Conservation (phyloP, 2,797 vertebrate species). For the Crax fasciolata region DNA sequence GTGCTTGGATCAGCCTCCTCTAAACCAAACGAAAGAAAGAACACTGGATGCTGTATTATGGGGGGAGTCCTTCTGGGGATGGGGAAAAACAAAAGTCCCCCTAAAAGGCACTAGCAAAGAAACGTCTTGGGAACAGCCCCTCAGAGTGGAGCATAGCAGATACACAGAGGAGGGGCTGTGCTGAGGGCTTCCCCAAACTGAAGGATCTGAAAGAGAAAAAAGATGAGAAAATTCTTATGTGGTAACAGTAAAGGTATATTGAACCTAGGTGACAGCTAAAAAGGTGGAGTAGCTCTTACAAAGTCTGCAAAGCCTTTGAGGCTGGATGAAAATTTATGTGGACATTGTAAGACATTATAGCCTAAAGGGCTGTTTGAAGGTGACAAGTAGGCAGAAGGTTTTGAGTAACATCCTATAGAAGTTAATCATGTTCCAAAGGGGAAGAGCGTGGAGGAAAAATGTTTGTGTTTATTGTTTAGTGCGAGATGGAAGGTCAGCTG, state of each 20-base stretch:
- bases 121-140: neutral
- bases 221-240: neutral
- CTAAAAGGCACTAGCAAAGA: neutral
- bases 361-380: neutral
- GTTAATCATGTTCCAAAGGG: neutral
- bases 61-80: neutral
- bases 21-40: neutral
- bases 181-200: neutral
- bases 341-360: neutral
- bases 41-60: neutral
- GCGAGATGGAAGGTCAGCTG: neutral
- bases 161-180: accelerated
- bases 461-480: neutral
- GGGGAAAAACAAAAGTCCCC: neutral
- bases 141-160: neutral
- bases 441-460: neutral
- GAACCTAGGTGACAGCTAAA: neutral
- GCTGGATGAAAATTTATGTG: neutral
- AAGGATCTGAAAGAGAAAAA: neutral
- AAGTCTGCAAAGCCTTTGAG: neutral
- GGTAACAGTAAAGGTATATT: neutral
- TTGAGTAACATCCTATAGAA: neutral
- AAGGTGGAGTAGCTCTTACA: neutral
- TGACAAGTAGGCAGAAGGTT: neutral
- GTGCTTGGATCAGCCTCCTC: neutral